Conservation (phyloP, 2,113 vertebrate species). For the Lynx canadensis region DNA sequence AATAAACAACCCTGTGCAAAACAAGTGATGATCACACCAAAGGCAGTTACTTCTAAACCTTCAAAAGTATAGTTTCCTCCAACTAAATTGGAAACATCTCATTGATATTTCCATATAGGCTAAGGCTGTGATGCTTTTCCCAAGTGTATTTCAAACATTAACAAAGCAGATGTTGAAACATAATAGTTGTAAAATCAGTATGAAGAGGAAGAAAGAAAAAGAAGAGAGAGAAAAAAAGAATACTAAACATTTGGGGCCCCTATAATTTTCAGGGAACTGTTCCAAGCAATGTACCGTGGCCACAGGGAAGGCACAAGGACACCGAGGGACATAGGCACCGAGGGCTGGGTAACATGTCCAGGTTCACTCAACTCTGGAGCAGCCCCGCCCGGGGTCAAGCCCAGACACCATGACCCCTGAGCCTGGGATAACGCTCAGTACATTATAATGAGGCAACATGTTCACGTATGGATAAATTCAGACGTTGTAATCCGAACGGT, state of each 20-base stretch:
- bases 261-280: not conserved
- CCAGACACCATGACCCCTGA: not conserved
- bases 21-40: not conserved
- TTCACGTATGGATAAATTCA: not conserved
- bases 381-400: not conserved
- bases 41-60: not conserved
- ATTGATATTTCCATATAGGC: not conserved
- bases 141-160: not conserved
- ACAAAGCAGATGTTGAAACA: not conserved
- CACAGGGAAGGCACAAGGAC: rapidly evolving
- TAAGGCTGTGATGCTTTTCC: not conserved
- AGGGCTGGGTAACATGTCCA: not conserved
- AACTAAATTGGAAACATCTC: not conserved
- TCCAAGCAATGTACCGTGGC: not conserved
- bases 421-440: rapidly evolving
- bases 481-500: not conserved
- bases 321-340: not conserved
- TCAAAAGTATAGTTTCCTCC: not conserved
- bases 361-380: no score
- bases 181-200: not conserved
- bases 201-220: not conserved
- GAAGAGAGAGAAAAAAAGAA: not conserved
- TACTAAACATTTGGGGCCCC: not conserved
- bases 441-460: not conserved
- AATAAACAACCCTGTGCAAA: not conserved